Base-by-base conservation (phyloP, 2,888 invertebrate genomes). In the Yponomeuta malinellus region DNA sequence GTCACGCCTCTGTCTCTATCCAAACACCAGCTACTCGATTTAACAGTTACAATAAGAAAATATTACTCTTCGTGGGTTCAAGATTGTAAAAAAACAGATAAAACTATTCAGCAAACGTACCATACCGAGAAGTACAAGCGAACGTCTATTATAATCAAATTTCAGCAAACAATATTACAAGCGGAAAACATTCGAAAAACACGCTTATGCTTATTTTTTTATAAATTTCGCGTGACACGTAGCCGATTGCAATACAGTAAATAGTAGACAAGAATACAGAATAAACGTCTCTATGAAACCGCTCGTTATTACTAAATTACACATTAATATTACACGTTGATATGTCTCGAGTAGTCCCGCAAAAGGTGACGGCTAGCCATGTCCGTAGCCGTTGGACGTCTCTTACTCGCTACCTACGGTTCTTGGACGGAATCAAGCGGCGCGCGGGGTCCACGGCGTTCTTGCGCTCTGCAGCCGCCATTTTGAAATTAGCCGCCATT, bases 271-370 rank as follows among this genome's bases (percentile, higher is more conserved):
- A 88, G 83, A 86, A 89, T 90, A 92, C 86, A 90, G 89, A 91
- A 91, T 92, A 90, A 89, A 92, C 88, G 90, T 91, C 91, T 91
- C 90, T 92, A 91, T 93, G 93, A 90, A 91, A 91, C 90, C 87
- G 89, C 84, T 87, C 85, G 86, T 87, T 89, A 90, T 82, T 84
- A 78, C 90, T 91, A 91, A 72, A 90, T 91, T 93, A 93, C 86
- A 90, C 83, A 89, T 90, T 93, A 94, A 91, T 92, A 93, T 94
- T 94, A 94, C 88, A 88, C 94, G 94, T 93, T 94, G 94, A 94
- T 94, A 94, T 94, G 94, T 94, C 94, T 93, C 93, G 93, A 94
- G 94, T 94, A 94, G 94, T 94, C 94, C 94, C 94, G 93, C 93
- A 92, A 85, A 87, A 89, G 86, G 90, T 89, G 89, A 89, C 89